Percentiles rank a stretch among this genome's conserved stretches.
Evolutionary conservation across 1,140 invertebrate genomes (phyloP).

Genomic region (Leguminivora glycinivorella): DNA sequence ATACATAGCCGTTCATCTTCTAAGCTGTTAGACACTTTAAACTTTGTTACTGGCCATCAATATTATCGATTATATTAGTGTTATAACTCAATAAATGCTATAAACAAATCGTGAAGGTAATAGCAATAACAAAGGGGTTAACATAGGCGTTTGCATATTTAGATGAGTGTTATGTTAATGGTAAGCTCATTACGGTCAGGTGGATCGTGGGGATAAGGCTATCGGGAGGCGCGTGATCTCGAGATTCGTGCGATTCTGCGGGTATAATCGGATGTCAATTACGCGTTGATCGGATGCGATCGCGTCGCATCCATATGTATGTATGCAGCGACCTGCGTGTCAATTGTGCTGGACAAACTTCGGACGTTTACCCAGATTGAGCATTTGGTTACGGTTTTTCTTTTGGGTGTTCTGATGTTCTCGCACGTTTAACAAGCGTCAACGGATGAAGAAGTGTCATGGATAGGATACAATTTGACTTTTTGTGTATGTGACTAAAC

Average conservation of each 20-base stretch:
- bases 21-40: constrained; percentile 38
- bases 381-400: not conserved
- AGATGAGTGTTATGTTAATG: constrained; percentile 55
- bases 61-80: constrained; percentile 14
- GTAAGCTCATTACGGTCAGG: constrained; percentile 60
- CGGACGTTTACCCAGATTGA: constrained; percentile 30
- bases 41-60: constrained; percentile 32
- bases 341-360: constrained; percentile 15
- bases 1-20: constrained; percentile 59
- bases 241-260: constrained; percentile 59
- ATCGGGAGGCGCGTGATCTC: constrained; percentile 63
- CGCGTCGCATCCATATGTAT: constrained; percentile 68
- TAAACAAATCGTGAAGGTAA: constrained; percentile 14
- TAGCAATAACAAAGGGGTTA: constrained; percentile 22
- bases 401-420: not conserved
- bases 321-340: constrained; percentile 53
- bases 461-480: not conserved
- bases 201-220: constrained; percentile 55
- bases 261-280: constrained; percentile 57
- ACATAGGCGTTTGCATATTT: constrained; percentile 25
- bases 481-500: no score
- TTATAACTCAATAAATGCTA: constrained; percentile 11
- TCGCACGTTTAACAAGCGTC: not conserved
- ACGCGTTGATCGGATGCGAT: constrained; percentile 64
- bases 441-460: not conserved